phyloP scores from a whole-genome alignment of 1,140 invertebrate genomes.

The Drosophila nebulosa region DNA sequence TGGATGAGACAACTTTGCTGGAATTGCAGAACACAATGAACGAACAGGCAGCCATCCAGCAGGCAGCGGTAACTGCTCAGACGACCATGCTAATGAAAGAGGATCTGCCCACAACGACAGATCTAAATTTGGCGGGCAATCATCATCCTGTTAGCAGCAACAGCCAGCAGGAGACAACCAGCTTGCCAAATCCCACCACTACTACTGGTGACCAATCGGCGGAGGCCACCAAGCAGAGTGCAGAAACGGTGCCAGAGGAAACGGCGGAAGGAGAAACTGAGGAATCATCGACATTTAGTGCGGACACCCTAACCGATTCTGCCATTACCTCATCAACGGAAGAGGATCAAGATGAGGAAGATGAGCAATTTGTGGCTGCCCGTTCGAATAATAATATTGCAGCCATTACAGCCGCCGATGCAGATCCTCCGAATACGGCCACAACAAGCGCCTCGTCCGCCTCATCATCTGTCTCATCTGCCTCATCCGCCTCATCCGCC shows the following conservation, averaged over 20 bases:
- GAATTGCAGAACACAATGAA: conserved; percentile 71
- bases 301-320: conserved; percentile 60
- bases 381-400: conserved; percentile 74
- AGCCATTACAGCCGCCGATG: conserved; percentile 68
- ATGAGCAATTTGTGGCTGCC: conserved; percentile 76
- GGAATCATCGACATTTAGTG: conserved; percentile 47
- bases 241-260: background rate
- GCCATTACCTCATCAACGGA: conserved; percentile 41
- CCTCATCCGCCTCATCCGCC: background rate
- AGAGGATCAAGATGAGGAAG: conserved; percentile 9
- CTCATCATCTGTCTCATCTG: no score
- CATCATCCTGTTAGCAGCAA: background rate
- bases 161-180: conserved; percentile 25
- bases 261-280: conserved; percentile 13
- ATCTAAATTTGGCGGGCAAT: conserved; percentile 26
- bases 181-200: conserved; percentile 27
- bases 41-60: conserved; percentile 67
- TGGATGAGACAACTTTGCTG: conserved; percentile 71
- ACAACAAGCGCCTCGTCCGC: background rate
- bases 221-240: conserved; percentile 5
- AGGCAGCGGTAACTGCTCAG: conserved; percentile 56
- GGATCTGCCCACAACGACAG: conserved; percentile 57
- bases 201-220: conserved; percentile 21
- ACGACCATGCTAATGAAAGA: conserved; percentile 67
- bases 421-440: conserved; percentile 26